Base-by-base conservation (phyloP, 2,888 invertebrate genomes). In the Aleiodes leptofemur region DNA sequence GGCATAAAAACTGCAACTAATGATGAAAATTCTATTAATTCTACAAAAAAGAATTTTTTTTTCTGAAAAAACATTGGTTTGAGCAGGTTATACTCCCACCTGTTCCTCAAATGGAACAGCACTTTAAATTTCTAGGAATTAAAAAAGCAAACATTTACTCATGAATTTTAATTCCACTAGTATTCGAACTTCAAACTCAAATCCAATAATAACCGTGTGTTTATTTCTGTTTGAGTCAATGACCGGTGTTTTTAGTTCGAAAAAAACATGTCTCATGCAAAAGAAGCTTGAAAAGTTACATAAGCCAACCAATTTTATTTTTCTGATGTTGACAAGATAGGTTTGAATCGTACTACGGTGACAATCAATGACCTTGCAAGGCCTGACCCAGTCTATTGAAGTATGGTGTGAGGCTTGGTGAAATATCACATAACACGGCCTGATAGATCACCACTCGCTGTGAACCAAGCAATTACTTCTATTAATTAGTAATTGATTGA, bases 361-460 rank as follows among this genome's bases (percentile, higher is more conserved):
- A 38, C 34, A 48, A 64, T 61, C 61, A 61, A 34, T 64, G 64
- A 64, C 64, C 64, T 59, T 59, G 64, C 2, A 5, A 43, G 43
- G 64, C 7, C 34, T 61, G 61, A 61, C 34, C 8, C 34, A 61
- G 16, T 55, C 43, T 43, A 11, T 43, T 43, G 9, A 11, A 8
- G 43, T 43, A 43, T 43, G 9, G 23, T 23, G 38, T 8, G 38
- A 38, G 38, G 38, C 38, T 3, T 38, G 8, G 23, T 23, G 23
- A 38, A 38, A 38, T 38, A 8, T 11, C n/a, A 13, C 9, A 11
- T 11, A 53, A 14, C 14, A 53, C 53, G 2, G 53, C n/a, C 59
- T 59, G 31, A 23, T 59, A 3, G 34, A 64, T 43, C 64, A 55
- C 55, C 55, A 38, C 64, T 43, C 61, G 61, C 61, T 14, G 64